Evolutionary conservation across 2,888 invertebrate genomes (phyloP), one percentile per base, ranked within the genome.

Genomic region (Rugalucina vietnamica): DNA sequence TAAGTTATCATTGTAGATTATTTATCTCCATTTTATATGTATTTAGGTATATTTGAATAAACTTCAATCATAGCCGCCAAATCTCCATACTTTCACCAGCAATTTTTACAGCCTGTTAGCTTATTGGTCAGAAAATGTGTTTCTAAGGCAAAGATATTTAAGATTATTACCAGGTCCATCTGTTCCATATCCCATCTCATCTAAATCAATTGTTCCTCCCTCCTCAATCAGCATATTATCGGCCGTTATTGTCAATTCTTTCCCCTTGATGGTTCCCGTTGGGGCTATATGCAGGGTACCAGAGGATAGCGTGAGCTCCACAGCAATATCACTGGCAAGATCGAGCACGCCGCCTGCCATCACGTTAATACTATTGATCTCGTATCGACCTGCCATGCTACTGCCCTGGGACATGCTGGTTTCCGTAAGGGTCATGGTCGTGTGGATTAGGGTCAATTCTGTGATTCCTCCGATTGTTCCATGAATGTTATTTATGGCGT

Each of bases 381-480:
- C 71, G 39, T 75, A 82, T 27, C 37, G 37, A 1, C 81, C 85
- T 4, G 80, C 76, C 18, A 34, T 29, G 21, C 29, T 76, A 12
- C 39, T 78, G 0, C 85, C 82, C 81, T 82, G 76, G 0, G 60
- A 70, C 24, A 65, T 84, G 39, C 88, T 85, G 12, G 82, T 86
- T 14, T 70, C 73, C 14, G 80, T 36, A 5, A 91, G 49, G n/a
- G 70, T 76, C 0, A 91, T 34, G 0, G 76, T 78, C 10, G 90
- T 79, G 34, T 82, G 82, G 24, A 88, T 72, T 32, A 90, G 84
- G 24, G 85, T 81, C 3, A 91, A 76, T 14, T 90, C 81, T 29
- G 87, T 87, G 1, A 91, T 79, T 21, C 91, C 90, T n/a, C 90
- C 88, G 21, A 91, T 50, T 32, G 77, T 86, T 14, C 92, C 92